Percentiles rank a stretch among this genome's conserved stretches.
phyloP scores from a whole-genome alignment of 2,797 vertebrate genomes.

The Pygocentrus nattereri region DNA sequence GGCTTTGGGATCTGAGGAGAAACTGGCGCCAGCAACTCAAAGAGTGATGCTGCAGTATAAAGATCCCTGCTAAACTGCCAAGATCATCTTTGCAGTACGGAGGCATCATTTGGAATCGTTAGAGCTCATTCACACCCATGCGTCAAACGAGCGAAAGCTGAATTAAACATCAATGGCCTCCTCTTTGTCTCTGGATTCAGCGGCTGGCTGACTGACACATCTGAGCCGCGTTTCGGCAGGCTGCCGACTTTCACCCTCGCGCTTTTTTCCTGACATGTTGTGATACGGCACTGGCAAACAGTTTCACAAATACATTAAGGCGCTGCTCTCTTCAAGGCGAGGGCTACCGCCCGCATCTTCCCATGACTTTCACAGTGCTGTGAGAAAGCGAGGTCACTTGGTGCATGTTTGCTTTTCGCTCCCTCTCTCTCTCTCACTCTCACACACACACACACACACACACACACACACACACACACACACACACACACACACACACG shows the following conservation, averaged over 20 bases:
- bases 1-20: not conserved
- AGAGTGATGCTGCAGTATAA: not conserved
- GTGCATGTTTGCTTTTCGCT: conserved; percentile 16
- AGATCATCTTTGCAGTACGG: conserved; percentile 5
- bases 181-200: not conserved
- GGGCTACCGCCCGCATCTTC: not conserved
- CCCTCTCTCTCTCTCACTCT: not conserved
- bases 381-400: conserved; percentile 1
- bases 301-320: not conserved
- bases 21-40: not conserved
- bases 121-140: conserved; percentile 39
- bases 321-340: not conserved
- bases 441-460: not conserved
- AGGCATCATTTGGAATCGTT: conserved; percentile 12
- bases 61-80: not conserved
- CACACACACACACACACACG: conserved; percentile 1
- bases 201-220: conserved; percentile 1
- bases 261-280: not conserved
- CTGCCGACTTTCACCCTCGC: not conserved
- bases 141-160: conserved; percentile 48
- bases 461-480: conserved; percentile 4
- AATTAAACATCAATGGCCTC: conserved; percentile 50
- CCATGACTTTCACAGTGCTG: conserved; percentile 8
- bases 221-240: not conserved
- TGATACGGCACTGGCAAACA: not conserved